Conservation (phyloP, 2,113 vertebrate genomes). For the Leiothrix lutea region DNA sequence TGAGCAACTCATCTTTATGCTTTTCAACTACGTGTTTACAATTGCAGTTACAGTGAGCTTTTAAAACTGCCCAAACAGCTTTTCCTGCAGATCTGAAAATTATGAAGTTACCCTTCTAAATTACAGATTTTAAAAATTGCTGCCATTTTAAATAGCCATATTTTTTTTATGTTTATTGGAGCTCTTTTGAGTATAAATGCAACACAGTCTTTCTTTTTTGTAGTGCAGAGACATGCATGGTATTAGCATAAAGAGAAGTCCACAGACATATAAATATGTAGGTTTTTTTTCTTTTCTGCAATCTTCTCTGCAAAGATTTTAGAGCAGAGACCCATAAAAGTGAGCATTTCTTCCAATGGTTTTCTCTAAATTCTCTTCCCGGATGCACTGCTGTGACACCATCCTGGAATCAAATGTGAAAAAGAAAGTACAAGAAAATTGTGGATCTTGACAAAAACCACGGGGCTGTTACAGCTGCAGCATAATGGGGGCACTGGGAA, state of each 20-base stretch:
- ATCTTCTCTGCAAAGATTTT: not conserved
- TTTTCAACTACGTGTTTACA: slow-evolving; percentile 40
- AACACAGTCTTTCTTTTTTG: not conserved
- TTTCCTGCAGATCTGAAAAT: slow-evolving; percentile 14
- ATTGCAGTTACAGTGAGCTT: slow-evolving; percentile 14
- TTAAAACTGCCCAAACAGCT: slow-evolving; percentile 35
- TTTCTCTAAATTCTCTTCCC: not conserved
- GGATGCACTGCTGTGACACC: not conserved
- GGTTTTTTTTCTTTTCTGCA: not conserved
- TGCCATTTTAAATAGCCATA: not conserved
- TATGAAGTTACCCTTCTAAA: slow-evolving; percentile 36
- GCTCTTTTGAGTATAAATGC: not conserved
- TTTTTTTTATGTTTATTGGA: slow-evolving; percentile 12
- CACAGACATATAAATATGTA: not conserved
- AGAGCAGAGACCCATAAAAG: not conserved
- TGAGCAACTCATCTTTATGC: slow-evolving; percentile 47
- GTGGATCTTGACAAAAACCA: not conserved
- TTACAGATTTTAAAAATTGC: slow-evolving; percentile 3
- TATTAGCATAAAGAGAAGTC: not conserved
- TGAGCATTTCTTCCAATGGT: not conserved
- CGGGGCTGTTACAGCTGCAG: slow-evolving; percentile 37
- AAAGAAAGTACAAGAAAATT: not conserved
- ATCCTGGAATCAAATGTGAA: not conserved
- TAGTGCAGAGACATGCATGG: not conserved
- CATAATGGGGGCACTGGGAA: slow-evolving; percentile 60